Evolutionary conservation across 1,140 invertebrate genomes (phyloP), one percentile per base, ranked within the genome.

Genomic region (Grapholita molesta): DNA sequence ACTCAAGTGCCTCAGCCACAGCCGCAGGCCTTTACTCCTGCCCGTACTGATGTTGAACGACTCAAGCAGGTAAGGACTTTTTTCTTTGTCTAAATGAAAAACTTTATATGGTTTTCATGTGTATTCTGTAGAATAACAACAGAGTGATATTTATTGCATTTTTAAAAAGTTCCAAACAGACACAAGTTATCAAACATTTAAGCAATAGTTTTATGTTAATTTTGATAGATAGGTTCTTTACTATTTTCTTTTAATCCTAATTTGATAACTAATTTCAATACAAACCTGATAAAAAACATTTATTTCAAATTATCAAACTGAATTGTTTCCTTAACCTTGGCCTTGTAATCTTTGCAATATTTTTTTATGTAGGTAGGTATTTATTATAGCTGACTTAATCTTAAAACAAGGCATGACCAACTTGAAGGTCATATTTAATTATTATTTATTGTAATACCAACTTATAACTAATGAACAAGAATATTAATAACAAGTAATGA

Each of bases 21-120:
- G 74, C 79, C 74, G 25, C 82, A 82, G 61, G 72, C 77, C 28
- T 90, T 78, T 67, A 79, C 75, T 68, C 86, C 80, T 72, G 80
- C 84, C 8, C 79, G 90, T 35, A 92, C 90, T 25, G 91, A 92
- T 83, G 84, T 92, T n/a, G 90, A 92, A 67, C 85, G 92, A 70
- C 73, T 92, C 66, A 91, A 91, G 82, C 89, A 91, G 82, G 89
- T 91, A 64, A 86, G 89, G 74, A 28, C 66, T 66, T 61, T 55
- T 68, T 66, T 64, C 32, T 21, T 6, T 12, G 3, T 18, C 12
- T 48, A 6, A 21, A 11, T 38, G 33, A 38, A 38, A 38, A 38
- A n/a, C 1, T 38, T 38, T 0, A 38, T 1, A 35, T 35, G 11
- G 32, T 32, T 9, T 9, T n/a, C n/a, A n/a, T n/a, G n/a, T n/a